Conservation (phyloP, 2,113 vertebrate species). For the Nothobranchius furzeri region DNA sequence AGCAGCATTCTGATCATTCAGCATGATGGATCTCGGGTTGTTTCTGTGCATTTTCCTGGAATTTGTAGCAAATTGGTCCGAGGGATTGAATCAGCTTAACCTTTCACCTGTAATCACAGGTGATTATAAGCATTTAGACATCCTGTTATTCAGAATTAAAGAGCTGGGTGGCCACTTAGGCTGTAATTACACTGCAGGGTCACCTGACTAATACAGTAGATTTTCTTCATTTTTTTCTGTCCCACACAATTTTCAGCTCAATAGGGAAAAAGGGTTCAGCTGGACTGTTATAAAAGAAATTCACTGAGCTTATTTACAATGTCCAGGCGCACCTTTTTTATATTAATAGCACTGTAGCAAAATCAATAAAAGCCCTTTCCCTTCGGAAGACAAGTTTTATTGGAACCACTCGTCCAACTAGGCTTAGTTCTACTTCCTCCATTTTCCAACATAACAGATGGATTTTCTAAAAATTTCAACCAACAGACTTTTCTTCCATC, state of each 20-base stretch:
- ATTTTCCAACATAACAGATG: conserved; percentile 71
- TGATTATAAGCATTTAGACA: conserved; percentile 68
- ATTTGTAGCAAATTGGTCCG: conserved; percentile 50
- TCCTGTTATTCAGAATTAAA: conserved; percentile 51
- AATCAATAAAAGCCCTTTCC: conserved; percentile 58
- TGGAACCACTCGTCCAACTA: conserved; percentile 54
- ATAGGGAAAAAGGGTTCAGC: conserved; percentile 35
- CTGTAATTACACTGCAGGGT: conserved; percentile 53
- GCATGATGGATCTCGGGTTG: conserved; percentile 45
- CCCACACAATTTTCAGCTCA: conserved; percentile 43
- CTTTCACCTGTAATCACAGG: conserved; percentile 66
- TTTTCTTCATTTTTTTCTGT: conserved; percentile 29
- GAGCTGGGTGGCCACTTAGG: conserved; percentile 23
- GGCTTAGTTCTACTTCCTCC: conserved; percentile 46
- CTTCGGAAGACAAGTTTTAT: conserved; percentile 57
- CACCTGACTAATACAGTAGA: conserved; percentile 42
- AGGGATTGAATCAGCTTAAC: conserved; percentile 68
- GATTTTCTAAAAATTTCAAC: conserved; percentile 75
- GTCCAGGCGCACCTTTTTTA: conserved; percentile 40
- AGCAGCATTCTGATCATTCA: conserved; percentile 54
- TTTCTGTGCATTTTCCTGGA: conserved; percentile 47
- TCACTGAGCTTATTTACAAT: conserved; percentile 59
- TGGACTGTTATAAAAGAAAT: conserved; percentile 55
- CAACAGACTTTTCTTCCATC: conserved; percentile 61
- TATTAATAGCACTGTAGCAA: conserved; percentile 63